Percentiles rank a stretch among this genome's conserved stretches.
These are phyloP conservation scores for Drosophila chauvacae DNA, from an alignment of 1,140 invertebrate species.

Conservation along the genomic window DNA sequence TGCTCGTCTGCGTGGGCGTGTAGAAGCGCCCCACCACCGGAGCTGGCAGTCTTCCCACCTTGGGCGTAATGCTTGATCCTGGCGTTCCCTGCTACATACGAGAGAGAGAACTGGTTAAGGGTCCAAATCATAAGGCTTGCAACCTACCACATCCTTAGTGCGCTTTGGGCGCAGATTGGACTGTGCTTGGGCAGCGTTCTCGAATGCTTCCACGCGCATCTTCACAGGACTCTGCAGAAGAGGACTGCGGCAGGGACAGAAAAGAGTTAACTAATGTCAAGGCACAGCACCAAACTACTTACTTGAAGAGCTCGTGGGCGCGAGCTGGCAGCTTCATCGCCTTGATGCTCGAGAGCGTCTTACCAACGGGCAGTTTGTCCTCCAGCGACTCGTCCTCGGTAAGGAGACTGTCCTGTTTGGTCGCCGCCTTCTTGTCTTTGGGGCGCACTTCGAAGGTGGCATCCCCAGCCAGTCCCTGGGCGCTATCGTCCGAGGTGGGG, in stretches of 20 bases:
- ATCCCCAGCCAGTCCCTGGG: constrained; percentile 13
- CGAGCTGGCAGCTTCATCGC: constrained; percentile 68
- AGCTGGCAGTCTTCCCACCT: constrained; percentile 62
- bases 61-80: constrained; percentile 58
- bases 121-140: background rate
- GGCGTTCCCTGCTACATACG: background rate
- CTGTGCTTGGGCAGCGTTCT: constrained; percentile 84
- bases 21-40: constrained; percentile 76
- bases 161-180: constrained; percentile 52
- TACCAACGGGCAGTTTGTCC: constrained; percentile 24
- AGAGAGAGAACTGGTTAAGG: background rate
- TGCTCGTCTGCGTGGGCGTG: constrained; percentile 70
- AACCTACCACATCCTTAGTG: constrained; percentile 57
- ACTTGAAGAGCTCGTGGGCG: constrained; percentile 81
- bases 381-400: constrained; percentile 79
- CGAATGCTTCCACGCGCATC: constrained; percentile 87
- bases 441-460: constrained; percentile 61
- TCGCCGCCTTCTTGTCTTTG: constrained; percentile 27
- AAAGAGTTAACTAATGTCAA: background rate
- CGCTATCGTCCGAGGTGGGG: constrained; percentile 48
- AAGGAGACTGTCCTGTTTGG: constrained; percentile 59
- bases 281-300: constrained; percentile 6
- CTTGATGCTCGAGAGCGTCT: constrained; percentile 47
- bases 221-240: constrained; percentile 87
- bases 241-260: constrained; percentile 85